A percentile compares a stretch with the other conserved stretches of the same genome.
Conservation (phyloP, 2,888 invertebrate genomes). For the Sinodicranocentrus sp. region DNA sequence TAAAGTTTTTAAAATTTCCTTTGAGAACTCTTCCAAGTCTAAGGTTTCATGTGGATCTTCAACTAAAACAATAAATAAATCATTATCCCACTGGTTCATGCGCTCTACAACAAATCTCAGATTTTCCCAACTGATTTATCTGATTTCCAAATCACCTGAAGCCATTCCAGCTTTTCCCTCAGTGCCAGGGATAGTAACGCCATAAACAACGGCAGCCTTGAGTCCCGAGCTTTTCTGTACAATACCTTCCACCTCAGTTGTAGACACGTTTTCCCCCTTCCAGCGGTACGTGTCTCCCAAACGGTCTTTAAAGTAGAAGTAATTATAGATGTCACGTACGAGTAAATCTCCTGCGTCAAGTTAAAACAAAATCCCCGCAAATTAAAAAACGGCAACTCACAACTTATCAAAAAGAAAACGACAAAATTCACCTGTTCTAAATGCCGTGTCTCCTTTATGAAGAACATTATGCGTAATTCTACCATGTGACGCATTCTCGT, state of each 20-base stretch:
- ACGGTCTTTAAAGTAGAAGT: slow-evolving; percentile 93
- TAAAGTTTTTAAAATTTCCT: slow-evolving; percentile 77
- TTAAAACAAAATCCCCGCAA: too few relatives aligned
- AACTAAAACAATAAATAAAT: too few relatives aligned
- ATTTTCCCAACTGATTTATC: too few relatives aligned
- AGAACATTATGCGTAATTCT: too few relatives aligned
- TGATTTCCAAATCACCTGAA: slow-evolving; percentile 80
- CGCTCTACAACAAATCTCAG: too few relatives aligned
- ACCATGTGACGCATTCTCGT: too few relatives aligned
- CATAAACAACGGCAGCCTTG: slow-evolving; percentile 95
- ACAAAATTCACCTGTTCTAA: too few relatives aligned
- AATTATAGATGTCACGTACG: slow-evolving; percentile 93
- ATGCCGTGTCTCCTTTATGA: too few relatives aligned
- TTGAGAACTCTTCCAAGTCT: slow-evolving; percentile 74
- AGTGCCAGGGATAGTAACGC: slow-evolving; percentile 88
- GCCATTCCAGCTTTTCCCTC: slow-evolving; percentile 81
- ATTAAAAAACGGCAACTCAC: too few relatives aligned
- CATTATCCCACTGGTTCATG: too few relatives aligned
- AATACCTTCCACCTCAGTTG: slow-evolving; percentile 96
- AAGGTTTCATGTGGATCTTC: slow-evolving; percentile 76
- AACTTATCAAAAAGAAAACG: neutral
- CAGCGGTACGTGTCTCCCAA: slow-evolving; percentile 67
- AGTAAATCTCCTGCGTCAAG: slow-evolving; percentile 84
- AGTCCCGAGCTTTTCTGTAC: slow-evolving; percentile 90
- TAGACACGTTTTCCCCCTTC: slow-evolving; percentile 88